Percentiles rank a stretch among this genome's conserved stretches.
Evolutionary conservation across 2,113 vertebrate species (phyloP).

Genomic region (Helogale parvula): DNA sequence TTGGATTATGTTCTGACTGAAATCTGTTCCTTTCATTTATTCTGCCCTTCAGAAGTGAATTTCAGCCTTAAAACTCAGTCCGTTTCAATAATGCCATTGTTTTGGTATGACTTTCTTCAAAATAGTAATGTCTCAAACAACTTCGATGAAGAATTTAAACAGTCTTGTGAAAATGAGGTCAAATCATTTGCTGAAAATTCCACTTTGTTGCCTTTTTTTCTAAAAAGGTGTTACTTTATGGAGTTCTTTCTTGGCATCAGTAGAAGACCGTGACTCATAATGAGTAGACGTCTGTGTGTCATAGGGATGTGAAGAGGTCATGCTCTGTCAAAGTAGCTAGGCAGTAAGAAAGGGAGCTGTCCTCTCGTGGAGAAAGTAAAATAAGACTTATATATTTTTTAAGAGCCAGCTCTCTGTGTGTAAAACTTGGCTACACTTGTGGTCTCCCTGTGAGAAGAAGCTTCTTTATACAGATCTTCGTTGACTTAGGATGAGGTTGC

Average conservation of each 20-base stretch:
- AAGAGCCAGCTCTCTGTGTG: neutral
- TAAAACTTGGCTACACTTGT: neutral
- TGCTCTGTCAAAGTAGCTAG: neutral
- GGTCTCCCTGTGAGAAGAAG: neutral
- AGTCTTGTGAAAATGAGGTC: constrained; percentile 61
- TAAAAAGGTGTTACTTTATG: constrained; percentile 58
- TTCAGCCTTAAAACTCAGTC: constrained; percentile 34
- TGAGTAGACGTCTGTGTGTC: constrained; percentile 36
- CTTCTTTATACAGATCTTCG: neutral
- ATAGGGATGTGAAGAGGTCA: neutral
- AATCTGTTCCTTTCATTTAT: constrained; percentile 66
- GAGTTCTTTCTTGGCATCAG: constrained; percentile 61
- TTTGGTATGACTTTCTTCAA: constrained; percentile 56
- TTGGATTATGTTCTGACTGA: constrained; percentile 37
- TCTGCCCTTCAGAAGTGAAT: constrained; percentile 30
- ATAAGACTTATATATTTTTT: neutral
- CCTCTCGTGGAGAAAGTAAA: neutral
- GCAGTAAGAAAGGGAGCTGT: neutral
- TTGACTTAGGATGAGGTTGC: neutral
- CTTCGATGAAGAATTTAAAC: constrained; percentile 58
- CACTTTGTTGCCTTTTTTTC: neutral
- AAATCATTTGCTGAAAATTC: constrained; percentile 72
- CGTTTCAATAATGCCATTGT: constrained; percentile 59
- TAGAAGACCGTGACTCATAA: constrained; percentile 64
- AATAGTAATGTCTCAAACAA: constrained; percentile 51